Conservation (phyloP, 2,113 vertebrate species). For the Heteronetta atricapilla region DNA sequence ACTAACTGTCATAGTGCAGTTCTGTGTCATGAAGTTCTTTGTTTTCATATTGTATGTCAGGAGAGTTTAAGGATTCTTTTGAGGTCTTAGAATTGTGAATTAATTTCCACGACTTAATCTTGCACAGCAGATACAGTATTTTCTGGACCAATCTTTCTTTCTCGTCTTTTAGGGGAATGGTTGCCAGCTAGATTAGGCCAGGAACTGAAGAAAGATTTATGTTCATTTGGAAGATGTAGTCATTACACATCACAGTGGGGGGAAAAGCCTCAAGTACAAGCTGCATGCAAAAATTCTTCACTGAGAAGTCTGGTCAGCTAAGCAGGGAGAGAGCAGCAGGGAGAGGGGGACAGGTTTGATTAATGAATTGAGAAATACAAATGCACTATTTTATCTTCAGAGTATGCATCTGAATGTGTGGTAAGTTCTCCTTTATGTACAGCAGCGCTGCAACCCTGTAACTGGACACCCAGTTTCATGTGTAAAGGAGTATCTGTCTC, state of each 20-base stretch:
- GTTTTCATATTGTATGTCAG: not conserved
- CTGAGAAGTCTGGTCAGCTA: not conserved
- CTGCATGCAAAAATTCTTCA: not conserved
- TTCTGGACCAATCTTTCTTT: not conserved
- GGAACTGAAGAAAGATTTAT: not conserved
- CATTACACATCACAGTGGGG: not conserved
- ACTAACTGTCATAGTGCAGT: not conserved
- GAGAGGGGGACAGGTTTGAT: accelerated
- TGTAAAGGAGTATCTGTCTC: not conserved
- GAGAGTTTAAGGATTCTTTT: not conserved
- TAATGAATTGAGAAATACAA: not conserved
- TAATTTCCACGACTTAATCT: not conserved
- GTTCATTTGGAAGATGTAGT: not conserved
- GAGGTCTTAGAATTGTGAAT: not conserved
- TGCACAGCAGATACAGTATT: not conserved
- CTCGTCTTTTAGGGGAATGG: not conserved
- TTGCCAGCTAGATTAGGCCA: not conserved
- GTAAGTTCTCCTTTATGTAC: accelerated
- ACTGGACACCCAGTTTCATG: not conserved
- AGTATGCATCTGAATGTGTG: not conserved
- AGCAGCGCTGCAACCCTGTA: not conserved
- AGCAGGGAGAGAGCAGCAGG: not conserved
- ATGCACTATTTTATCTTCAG: not conserved
- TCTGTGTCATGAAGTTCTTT: not conserved
- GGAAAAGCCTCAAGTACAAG: not conserved